Evolutionary conservation across 2,797 vertebrate species (phyloP).

Genomic region (Gallirallus australis): DNA sequence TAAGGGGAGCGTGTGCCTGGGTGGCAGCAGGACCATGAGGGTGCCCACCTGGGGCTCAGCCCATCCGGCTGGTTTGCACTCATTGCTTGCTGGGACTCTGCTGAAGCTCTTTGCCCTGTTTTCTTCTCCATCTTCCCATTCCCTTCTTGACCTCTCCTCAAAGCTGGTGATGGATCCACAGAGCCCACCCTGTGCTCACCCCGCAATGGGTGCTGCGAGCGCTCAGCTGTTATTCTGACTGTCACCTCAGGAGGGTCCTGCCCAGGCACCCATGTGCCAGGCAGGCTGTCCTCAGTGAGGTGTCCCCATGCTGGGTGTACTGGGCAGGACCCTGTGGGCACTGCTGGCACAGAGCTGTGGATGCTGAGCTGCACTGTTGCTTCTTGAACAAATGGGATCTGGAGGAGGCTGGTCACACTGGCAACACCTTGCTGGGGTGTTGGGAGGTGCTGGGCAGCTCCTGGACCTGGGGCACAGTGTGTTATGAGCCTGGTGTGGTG

Average conservation of each 20-base stretch:
- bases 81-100: background rate
- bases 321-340: too few relatives aligned
- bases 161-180: background rate
- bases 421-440: background rate
- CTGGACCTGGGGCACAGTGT: background rate
- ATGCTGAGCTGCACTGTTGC: too few relatives aligned
- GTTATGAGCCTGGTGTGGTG: too few relatives aligned
- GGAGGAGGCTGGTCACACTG: background rate
- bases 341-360: too few relatives aligned
- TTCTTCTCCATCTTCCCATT: background rate
- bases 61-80: background rate
- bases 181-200: accelerated
- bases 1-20: slow-evolving; percentile 73
- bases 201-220: background rate
- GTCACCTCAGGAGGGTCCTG: background rate
- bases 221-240: background rate
- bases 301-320: background rate
- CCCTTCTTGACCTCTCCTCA: background rate
- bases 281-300: background rate
- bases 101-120: background rate
- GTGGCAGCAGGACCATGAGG: background rate
- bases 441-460: background rate
- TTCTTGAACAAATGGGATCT: too few relatives aligned
- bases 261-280: accelerated
- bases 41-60: too few relatives aligned